Conservation (phyloP, 2,888 invertebrate species). For the Tryphoninae sp. region DNA sequence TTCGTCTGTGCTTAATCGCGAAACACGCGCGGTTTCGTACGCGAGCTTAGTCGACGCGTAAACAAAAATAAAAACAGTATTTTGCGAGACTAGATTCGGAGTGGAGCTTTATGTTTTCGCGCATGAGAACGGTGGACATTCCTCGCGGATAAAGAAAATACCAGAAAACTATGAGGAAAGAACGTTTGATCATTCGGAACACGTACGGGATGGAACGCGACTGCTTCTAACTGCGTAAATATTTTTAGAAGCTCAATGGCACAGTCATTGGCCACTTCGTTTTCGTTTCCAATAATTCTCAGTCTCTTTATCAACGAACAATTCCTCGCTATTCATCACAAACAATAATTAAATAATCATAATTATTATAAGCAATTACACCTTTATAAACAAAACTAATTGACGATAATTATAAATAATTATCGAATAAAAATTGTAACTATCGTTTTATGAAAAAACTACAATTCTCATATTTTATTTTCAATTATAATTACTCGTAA, state of each 20-base stretch:
- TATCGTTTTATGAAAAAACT: too few species aligned
- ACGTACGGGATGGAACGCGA: slow-evolving; percentile 45
- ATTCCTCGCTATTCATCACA: not conserved
- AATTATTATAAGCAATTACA: not conserved
- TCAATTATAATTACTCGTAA: not conserved
- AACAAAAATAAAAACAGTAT: slow-evolving; percentile 20
- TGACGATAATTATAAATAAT: not conserved
- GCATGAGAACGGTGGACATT: slow-evolving; percentile 14
- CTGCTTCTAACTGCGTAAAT: not conserved
- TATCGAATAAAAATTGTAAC: not conserved
- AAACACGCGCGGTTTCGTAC: slow-evolving; percentile 4
- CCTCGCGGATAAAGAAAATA: slow-evolving; percentile 28
- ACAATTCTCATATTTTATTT: not conserved
- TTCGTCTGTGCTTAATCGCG: slow-evolving; percentile 30
- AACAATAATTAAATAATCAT: not conserved
- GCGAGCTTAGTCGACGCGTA: not conserved
- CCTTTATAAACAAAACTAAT: not conserved
- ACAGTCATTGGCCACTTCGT: slow-evolving; percentile 1
- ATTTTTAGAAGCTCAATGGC: not conserved
- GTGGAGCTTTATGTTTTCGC: slow-evolving; percentile 12
- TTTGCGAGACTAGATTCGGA: slow-evolving; percentile 30
- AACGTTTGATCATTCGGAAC: slow-evolving; percentile 46
- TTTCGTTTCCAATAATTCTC: not conserved
- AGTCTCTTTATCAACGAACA: not conserved
- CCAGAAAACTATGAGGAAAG: slow-evolving; percentile 14